Evolutionary conservation across 1,140 invertebrate genomes (phyloP).

Genomic region (Aphelenchoides besseyi): DNA sequence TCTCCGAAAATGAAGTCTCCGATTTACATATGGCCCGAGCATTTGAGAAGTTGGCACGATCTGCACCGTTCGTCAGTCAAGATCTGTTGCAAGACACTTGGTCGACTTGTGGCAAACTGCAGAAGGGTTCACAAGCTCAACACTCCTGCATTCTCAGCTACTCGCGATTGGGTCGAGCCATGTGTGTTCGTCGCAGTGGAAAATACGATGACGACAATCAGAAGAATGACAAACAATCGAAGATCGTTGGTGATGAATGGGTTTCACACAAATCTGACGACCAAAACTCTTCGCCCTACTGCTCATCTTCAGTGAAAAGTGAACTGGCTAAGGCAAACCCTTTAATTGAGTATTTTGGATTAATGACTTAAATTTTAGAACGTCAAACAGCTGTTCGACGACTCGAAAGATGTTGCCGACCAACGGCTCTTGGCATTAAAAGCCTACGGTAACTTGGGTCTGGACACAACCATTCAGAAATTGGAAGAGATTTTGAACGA

Average conservation of each 20-base stretch:
- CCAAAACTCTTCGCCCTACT: neutral
- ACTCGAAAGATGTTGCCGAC: slow-evolving; percentile 25
- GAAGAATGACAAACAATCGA: neutral
- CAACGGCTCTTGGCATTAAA: slow-evolving; percentile 41
- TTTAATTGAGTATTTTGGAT: too few relatives aligned
- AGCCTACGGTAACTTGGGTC: slow-evolving; percentile 55
- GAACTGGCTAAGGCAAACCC: too few relatives aligned
- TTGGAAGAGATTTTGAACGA: slow-evolving; percentile 49
- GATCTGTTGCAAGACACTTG: slow-evolving; percentile 8
- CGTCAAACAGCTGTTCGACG: slow-evolving; percentile 30
- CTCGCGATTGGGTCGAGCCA: neutral
- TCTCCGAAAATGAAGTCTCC: slow-evolving; percentile 23
- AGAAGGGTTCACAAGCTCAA: neutral
- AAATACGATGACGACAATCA: neutral
- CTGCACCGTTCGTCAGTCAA: slow-evolving; percentile 13
- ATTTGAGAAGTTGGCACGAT: slow-evolving; percentile 9
- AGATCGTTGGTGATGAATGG: slow-evolving; percentile 1
- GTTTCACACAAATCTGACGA: slow-evolving; percentile 5
- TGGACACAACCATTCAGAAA: slow-evolving; percentile 42
- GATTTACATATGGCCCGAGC: slow-evolving; percentile 18
- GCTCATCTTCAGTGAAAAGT: neutral
- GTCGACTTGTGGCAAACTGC: neutral
- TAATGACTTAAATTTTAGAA: too few relatives aligned
- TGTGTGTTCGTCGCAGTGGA: neutral
- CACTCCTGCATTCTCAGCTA: neutral